Percentiles rank a stretch among this genome's conserved stretches.
phyloP scores from a whole-genome alignment of 2,113 vertebrate species.

The Mohoua ochrocephala region DNA sequence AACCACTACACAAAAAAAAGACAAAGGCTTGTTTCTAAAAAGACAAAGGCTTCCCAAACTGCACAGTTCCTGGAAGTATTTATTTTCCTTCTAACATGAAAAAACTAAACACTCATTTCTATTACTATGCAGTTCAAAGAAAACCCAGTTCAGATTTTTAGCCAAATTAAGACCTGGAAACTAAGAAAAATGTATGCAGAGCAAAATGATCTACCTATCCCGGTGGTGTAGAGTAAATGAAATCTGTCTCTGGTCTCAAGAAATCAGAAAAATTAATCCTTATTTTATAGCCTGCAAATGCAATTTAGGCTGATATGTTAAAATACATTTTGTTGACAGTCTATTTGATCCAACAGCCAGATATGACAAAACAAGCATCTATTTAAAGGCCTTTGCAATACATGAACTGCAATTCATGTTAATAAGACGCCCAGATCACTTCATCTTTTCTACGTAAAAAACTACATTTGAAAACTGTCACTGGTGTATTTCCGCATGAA shows the following conservation, averaged over 20 bases:
- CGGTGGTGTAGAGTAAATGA: background rate
- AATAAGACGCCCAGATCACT: background rate
- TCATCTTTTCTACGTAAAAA: background rate
- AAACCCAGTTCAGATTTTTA: background rate
- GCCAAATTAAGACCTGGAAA: background rate
- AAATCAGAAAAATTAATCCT: background rate
- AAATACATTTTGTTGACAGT: conserved; percentile 19
- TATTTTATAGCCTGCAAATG: background rate
- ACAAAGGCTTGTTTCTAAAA: background rate
- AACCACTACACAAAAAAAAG: background rate
- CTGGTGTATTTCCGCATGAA: background rate
- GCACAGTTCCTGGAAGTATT: background rate
- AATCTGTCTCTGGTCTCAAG: background rate
- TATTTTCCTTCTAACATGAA: background rate
- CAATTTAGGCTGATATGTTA: background rate
- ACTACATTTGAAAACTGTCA: background rate
- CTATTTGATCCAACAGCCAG: background rate
- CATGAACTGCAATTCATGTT: background rate
- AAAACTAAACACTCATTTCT: background rate
- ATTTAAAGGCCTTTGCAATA: background rate
- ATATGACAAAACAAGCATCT: background rate
- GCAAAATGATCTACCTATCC: background rate
- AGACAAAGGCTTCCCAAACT: background rate
- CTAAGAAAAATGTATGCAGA: background rate
- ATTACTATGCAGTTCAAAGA: background rate